Conservation (phyloP, 2,113 vertebrate genomes). For the Trochalopteron elliotii region DNA sequence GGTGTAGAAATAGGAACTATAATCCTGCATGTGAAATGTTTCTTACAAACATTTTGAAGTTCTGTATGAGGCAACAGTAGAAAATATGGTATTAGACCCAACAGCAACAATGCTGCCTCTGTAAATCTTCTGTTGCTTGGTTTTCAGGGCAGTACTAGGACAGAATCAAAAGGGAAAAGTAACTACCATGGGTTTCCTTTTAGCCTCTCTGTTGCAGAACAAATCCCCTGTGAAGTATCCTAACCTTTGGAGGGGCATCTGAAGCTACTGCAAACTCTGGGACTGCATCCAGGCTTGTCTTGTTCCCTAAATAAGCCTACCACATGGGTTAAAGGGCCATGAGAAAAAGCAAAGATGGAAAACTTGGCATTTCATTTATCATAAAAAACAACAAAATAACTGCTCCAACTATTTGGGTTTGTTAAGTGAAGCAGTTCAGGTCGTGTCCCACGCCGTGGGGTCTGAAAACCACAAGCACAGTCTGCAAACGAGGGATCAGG, state of each 20-base stretch:
- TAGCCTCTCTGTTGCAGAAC: conserved; percentile 42
- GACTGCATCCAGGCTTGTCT: conserved; percentile 55
- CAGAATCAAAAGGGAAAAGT: conserved; percentile 10
- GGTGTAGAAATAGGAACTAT: not conserved
- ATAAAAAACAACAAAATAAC: conserved; percentile 36
- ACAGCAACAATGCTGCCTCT: conserved; percentile 49
- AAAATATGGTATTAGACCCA: conserved; percentile 6
- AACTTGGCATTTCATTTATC: conserved; percentile 40
- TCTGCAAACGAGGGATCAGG: not conserved
- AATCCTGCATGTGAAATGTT: not conserved
- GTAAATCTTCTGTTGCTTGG: conserved; percentile 12
- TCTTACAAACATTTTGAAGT: not conserved
- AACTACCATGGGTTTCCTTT: conserved; percentile 18
- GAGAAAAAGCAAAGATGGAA: conserved; percentile 56
- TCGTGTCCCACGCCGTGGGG: conserved; percentile 18
- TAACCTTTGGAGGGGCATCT: conserved; percentile 64
- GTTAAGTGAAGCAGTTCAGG: conserved; percentile 34
- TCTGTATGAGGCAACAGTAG: not conserved
- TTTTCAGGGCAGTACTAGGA: conserved; percentile 10
- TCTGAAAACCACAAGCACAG: not conserved
- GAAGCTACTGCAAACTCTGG: conserved; percentile 64
- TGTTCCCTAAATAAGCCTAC: conserved; percentile 64
- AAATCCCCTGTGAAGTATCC: conserved; percentile 42
- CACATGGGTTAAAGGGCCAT: conserved; percentile 61
- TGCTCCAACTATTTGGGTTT: conserved; percentile 39